Evolutionary conservation across 2,797 vertebrate genomes (phyloP).

Genomic region (Dendrocincla tyrannina): DNA sequence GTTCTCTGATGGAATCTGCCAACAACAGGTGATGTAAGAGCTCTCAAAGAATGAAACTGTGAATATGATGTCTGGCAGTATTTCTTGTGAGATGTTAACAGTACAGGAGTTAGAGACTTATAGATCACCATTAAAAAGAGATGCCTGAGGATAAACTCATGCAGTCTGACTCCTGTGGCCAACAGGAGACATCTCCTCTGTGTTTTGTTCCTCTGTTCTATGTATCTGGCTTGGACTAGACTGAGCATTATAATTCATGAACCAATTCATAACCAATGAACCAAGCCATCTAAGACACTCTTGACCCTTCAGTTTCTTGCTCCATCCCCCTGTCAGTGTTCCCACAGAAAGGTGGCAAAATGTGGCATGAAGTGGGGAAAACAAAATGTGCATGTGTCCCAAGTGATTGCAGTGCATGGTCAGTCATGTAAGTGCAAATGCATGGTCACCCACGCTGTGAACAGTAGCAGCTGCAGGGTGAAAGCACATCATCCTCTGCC

Average conservation of each 20-base stretch:
- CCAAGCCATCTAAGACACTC: neutral
- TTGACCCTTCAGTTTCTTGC: neutral
- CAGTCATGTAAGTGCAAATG: neutral
- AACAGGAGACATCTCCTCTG: neutral
- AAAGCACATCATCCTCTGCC: neutral
- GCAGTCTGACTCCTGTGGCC: neutral
- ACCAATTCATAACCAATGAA: neutral
- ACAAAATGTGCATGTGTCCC: neutral
- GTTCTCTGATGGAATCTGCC: neutral
- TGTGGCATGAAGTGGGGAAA: neutral
- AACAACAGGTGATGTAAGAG: constrained; percentile 35
- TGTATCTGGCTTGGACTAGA: neutral
- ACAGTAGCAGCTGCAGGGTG: neutral
- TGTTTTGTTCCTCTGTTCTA: neutral
- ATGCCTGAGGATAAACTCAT: neutral
- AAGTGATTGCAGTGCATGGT: neutral
- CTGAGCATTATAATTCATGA: neutral
- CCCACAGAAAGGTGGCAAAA: neutral
- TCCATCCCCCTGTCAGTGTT: neutral
- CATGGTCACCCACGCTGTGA: neutral
- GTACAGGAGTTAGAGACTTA: neutral
- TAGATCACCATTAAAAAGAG: neutral
- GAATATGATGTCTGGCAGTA: neutral
- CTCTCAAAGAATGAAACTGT: neutral
- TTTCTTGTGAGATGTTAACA: constrained; percentile 5